Evolutionary conservation across 2,113 vertebrate species (phyloP), one percentile per base, ranked within the genome.

Genomic region (Prunella himalayana): DNA sequence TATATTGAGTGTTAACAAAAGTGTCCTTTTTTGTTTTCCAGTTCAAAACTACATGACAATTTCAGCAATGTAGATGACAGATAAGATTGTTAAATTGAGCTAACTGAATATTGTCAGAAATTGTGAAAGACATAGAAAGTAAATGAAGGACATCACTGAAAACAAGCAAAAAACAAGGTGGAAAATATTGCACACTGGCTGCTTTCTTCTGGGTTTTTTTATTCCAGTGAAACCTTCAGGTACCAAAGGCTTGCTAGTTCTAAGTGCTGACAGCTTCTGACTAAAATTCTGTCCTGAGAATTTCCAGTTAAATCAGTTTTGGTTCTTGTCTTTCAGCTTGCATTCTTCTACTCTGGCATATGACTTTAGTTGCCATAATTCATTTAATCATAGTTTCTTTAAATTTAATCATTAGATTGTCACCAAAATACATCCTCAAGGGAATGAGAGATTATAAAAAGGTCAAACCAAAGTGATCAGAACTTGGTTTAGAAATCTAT

Each of bases 221-320:
- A 49, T 41, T 90, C 3, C 33, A 82, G 13, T 54, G 39, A 81
- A 84, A 59, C 5, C 3, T 47, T 89, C 64, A 25, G 12, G 14
- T 85, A 50, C 7, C 0, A 0, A 75, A 30, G 20, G 6, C 10
- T 63, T 82, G 18, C 61, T 57, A 7, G 33, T 70, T 76, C 5
- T 27, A 56, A 41, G 24, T 14, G n/a, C 64, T 0, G 0, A 47
- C 13, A 90, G 16, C 33, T 70, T 11, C 14, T 86, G 41, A 42
- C 54, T 88, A 47, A 65, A 83, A 61, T 18, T 70, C 18, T 42
- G 24, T 71, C 45, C 35, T 65, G 68, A 45, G 33, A 90, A 54
- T 83, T 66, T 80, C 37, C 18, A 42, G 16, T 73, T 45, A 41
- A 33, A n/a, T 51, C 21, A 25, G 35, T 86, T 85, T 76, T 81